Evolutionary conservation across 2,113 vertebrate genomes (phyloP), one percentile per base, ranked within the genome.

Genomic region (Tylochromis polylepis): DNA sequence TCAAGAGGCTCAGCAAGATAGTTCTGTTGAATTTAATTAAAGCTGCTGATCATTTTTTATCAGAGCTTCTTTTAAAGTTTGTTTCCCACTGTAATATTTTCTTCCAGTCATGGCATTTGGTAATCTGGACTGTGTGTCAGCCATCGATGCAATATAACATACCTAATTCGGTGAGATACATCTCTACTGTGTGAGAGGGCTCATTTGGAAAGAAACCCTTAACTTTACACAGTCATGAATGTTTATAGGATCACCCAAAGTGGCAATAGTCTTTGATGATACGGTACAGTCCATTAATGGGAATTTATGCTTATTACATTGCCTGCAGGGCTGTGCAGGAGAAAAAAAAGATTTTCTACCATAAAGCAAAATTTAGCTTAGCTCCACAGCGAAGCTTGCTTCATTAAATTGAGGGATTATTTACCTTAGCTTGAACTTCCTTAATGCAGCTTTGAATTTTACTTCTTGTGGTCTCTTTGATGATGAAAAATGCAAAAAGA

Each of bases 391-490:
- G 67, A 80, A 43, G 20, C 56, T 82, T 2, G 14, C 56, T 31
- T 81, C 34, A 43, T 77, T 78, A 70, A 85, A 58, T 8, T 34
- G n/a, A 70, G 15, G 38, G 27, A 62, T 41, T 82, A 82, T 82
- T 88, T 82, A 31, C 72, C 56, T 75, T 34, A 3, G 20, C 81
- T 90, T 72, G 34, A 85, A 70, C 85, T 79, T 77, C 59, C 70
- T 55, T 20, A 85, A 83, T 18, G 56, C 51, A 57, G 59, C 22
- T 72, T 85, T 65, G 29, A 88, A 77, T 85, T 41, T 55, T 41
- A 79, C 89, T n/a, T 53, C 31, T 77, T 82, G 77, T 20, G 36
- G 29, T 58, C 14, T 85, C 84, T 91, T 86, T 91, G 49, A 91
- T 84, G 81, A 87, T 81, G 70, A 51, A 79, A 80, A 85, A 80